These are phyloP conservation scores for Panorpa germanica DNA, from an alignment of 2,888 invertebrate species.

Conservation along the genomic window DNA sequence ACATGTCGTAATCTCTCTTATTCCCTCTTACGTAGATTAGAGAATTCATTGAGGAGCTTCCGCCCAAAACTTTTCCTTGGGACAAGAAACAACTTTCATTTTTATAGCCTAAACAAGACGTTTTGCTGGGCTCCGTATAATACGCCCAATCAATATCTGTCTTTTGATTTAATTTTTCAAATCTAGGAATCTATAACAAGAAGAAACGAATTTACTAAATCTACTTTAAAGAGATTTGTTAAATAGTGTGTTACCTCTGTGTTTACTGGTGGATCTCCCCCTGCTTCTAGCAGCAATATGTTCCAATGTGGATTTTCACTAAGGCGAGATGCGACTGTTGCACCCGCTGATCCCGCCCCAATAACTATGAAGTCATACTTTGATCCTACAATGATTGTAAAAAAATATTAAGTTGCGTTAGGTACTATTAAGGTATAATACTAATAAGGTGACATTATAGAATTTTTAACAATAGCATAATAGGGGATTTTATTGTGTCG, in stretches of 20 bases:
- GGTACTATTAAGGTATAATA: too few species aligned
- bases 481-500: too few species aligned
- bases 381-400: too few species aligned
- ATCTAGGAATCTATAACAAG: slow-evolving; percentile 16
- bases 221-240: too few species aligned
- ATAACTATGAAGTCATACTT: slow-evolving; percentile 26
- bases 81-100: slow-evolving; percentile 20
- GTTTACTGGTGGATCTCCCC: slow-evolving; percentile 16
- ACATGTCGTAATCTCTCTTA: slow-evolving; percentile 27
- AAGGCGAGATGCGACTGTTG: slow-evolving; percentile 27
- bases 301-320: slow-evolving; percentile 21
- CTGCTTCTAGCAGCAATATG: slow-evolving; percentile 21
- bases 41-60: slow-evolving; percentile 27
- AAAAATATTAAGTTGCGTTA: too few species aligned
- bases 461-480: too few species aligned
- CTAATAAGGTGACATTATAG: too few species aligned
- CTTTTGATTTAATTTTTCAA: slow-evolving; percentile 18
- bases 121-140: slow-evolving; percentile 16
- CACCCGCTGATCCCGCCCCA: slow-evolving; percentile 29
- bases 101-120: slow-evolving; percentile 15
- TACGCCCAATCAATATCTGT: slow-evolving; percentile 24
- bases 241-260: slow-evolving; percentile 4
- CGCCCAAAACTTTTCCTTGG: slow-evolving; percentile 27
- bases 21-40: slow-evolving; percentile 28
- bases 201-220: slow-evolving; percentile 8